Evolutionary conservation across 2,888 invertebrate species (phyloP).

Genomic region (Leptinotarsa haldemani): DNA sequence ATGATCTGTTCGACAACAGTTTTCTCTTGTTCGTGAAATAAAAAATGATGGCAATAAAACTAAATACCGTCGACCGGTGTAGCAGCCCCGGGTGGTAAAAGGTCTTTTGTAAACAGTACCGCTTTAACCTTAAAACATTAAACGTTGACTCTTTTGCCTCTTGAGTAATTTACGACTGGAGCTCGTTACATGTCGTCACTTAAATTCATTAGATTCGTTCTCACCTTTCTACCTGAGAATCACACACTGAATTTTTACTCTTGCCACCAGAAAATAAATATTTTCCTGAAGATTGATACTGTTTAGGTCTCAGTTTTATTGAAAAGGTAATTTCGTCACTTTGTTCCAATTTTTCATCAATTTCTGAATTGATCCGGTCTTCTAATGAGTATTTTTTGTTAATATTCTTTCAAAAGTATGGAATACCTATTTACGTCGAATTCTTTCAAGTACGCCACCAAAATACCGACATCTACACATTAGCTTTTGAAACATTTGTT

Average conservation of each 20-base stretch:
- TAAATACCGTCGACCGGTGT: conserved; percentile 34
- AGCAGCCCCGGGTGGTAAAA: conserved; percentile 41
- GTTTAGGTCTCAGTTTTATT: no score
- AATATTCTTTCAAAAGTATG: no score
- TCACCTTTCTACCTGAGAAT: conserved; percentile 34
- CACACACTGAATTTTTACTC: background rate
- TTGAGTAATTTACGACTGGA: conserved; percentile 50
- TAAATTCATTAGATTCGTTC: conserved; percentile 40
- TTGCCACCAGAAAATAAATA: background rate
- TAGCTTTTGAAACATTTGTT: no score
- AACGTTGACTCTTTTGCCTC: conserved; percentile 47
- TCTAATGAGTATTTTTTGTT: no score
- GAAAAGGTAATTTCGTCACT: no score
- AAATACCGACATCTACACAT: no score
- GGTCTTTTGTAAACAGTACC: conserved; percentile 48
- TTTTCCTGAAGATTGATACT: background rate
- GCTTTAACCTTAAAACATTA: conserved; percentile 53
- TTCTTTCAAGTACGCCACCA: no score
- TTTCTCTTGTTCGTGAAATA: conserved; percentile 16
- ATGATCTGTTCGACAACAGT: conserved; percentile 20
- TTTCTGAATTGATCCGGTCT: no score
- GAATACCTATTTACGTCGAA: no score
- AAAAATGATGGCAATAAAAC: conserved; percentile 41
- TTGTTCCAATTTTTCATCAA: no score
- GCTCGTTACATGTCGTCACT: conserved; percentile 53